Base-by-base conservation (phyloP, 1,140 invertebrate species). In the Sycobia sp. region DNA sequence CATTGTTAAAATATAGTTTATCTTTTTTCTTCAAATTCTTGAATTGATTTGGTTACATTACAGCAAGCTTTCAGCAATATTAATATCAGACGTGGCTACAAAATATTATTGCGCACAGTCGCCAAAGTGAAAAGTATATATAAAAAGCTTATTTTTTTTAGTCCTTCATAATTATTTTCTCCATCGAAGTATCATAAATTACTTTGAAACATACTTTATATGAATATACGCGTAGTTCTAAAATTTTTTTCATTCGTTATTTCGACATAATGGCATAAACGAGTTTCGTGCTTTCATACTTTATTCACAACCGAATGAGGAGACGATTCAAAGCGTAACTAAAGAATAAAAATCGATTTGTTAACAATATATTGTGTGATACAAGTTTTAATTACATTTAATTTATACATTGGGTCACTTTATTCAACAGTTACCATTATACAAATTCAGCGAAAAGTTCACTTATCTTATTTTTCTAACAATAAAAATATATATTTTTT, bases 231-330 rank as follows among this genome's bases (percentile, higher is more conserved):
- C n/a, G n/a, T n/a, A n/a, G n/a, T n/a, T 27, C 23, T 54, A 38
- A 58, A 46, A 34, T 49, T 56, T 36, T 50, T 63, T 46, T 16
- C 47, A 65, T 59, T 44, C 32, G 18, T 29, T 36, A 43, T 51
- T 14, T 32, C 25, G n/a, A 58, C 22, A 25, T 18, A 25, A 29
- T 32, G 54, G 46, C n/a, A n/a, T n/a, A n/a, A n/a, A n/a, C 61
- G 20, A 51, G 16, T 49, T 49, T 65, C 11, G 29, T 36, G 43
- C 59, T 50, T 58, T 53, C 59, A 58, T 70, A 74, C n/a, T 67
- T 23, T 74, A 73, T 74, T 77, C 76, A 77, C 76, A 77, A 76
- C 74, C 76, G 73, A 76, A 76, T 75, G 73, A 77, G 76, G 73
- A 77, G 73, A 72, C 68, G 65, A 68, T 66, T 69, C 54, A 55